Percentiles rank a stretch among this genome's conserved stretches.
Evolutionary conservation across 2,888 invertebrate species (phyloP).

Genomic region (Geophilus truncorum): DNA sequence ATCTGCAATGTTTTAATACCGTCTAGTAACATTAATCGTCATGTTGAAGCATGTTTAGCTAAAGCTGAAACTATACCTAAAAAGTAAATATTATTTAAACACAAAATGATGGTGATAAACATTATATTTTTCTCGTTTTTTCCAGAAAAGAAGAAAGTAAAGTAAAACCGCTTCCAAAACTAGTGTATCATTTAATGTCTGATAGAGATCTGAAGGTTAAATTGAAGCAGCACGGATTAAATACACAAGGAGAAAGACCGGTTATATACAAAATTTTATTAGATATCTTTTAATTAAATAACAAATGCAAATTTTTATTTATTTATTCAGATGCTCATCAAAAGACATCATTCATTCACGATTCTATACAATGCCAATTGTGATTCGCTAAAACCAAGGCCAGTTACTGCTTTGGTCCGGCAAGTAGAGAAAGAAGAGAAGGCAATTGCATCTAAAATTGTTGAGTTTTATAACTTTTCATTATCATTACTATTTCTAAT

Average conservation of each 20-base stretch:
- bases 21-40: constrained; percentile 51
- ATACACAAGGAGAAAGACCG: constrained; percentile 50
- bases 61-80: constrained; percentile 41
- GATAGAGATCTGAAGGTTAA: constrained; percentile 51
- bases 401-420: constrained; percentile 48
- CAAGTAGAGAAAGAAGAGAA: constrained; percentile 42
- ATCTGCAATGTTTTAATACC: constrained; percentile 51
- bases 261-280: no score
- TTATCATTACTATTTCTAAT: background rate
- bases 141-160: constrained; percentile 39
- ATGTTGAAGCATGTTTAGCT: constrained; percentile 53
- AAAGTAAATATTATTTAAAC: constrained; percentile 29
- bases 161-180: constrained; percentile 52
- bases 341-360: constrained; percentile 42
- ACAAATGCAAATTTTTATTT: background rate
- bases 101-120: background rate
- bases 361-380: constrained; percentile 48
- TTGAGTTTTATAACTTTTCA: background rate
- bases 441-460: background rate
- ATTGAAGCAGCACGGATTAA: constrained; percentile 52
- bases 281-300: background rate
- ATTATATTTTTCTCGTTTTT: background rate
- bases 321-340: constrained; percentile 40
- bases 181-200: constrained; percentile 53
- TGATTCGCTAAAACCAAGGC: constrained; percentile 50